phyloP scores from a whole-genome alignment of 2,113 vertebrate species.

The Kryptolebias marmoratus region DNA sequence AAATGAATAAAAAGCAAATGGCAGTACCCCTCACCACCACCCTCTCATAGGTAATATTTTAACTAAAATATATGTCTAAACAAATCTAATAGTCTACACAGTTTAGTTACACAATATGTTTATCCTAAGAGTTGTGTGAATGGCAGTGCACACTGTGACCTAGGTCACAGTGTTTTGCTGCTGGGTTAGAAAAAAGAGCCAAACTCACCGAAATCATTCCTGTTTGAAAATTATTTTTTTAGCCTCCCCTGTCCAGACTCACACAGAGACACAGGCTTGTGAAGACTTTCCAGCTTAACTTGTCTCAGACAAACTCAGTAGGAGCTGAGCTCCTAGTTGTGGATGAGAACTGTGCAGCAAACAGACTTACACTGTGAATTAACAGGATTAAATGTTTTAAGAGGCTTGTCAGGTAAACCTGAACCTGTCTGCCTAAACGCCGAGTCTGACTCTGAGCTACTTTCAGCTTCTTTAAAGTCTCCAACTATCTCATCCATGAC shows the following conservation, averaged over 20 bases:
- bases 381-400: constrained; percentile 78
- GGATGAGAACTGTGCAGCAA: constrained; percentile 68
- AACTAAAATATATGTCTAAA: too few species aligned
- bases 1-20: too few species aligned
- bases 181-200: constrained; percentile 12
- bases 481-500: constrained; percentile 61
- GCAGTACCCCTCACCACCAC: too few species aligned
- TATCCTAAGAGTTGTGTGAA: neutral
- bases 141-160: constrained; percentile 12
- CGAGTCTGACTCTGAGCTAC: constrained; percentile 67
- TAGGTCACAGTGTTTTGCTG: neutral
- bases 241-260: constrained; percentile 1
- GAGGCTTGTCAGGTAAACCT: constrained; percentile 79
- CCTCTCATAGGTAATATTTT: too few species aligned
- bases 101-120: too few species aligned
- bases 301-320: constrained; percentile 66
- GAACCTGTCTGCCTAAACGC: constrained; percentile 68
- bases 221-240: constrained; percentile 17
- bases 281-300: constrained; percentile 62
- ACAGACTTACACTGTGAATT: constrained; percentile 79
- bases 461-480: constrained; percentile 74
- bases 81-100: too few species aligned
- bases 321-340: constrained; percentile 66
- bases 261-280: constrained; percentile 23
- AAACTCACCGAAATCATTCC: constrained; percentile 8